Evolutionary conservation across 53 echinoderm and acorn worm species (phyloP).

Genomic region (Antedon mediterranea): DNA sequence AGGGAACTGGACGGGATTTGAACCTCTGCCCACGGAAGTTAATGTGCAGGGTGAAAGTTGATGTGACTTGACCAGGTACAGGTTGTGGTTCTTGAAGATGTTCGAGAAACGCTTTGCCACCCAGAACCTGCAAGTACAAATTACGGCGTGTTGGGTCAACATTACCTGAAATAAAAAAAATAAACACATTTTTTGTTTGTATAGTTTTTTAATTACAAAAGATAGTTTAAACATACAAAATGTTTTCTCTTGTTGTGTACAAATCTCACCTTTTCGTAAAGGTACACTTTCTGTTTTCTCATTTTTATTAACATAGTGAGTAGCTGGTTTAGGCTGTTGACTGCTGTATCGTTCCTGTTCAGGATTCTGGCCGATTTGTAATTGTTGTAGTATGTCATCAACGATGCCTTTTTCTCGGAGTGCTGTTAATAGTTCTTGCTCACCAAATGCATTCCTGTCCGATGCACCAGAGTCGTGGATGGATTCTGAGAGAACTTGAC

Average conservation of each 20-base stretch:
- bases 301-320: conserved; percentile 51
- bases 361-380: conserved; percentile 31
- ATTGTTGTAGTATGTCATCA: conserved; percentile 71
- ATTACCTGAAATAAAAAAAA: conserved; percentile 39
- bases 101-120: conserved; percentile 86
- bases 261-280: conserved; percentile 63
- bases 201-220: no score
- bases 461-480: conserved; percentile 19
- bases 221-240: no score
- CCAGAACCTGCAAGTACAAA: conserved; percentile 64
- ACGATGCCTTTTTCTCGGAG: conserved; percentile 56
- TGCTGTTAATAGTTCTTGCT: conserved; percentile 53
- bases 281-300: conserved; percentile 40
- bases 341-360: neutral
- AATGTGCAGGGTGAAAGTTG: conserved; percentile 61
- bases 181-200: no score
- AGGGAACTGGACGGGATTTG: conserved; percentile 75
- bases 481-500: conserved; percentile 59
- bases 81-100: conserved; percentile 89
- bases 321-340: conserved; percentile 27
- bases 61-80: conserved; percentile 64
- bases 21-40: conserved; percentile 91
- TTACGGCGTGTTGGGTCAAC: conserved; percentile 87
- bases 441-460: conserved; percentile 28
- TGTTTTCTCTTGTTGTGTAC: neutral